A percentile compares a stretch with the other conserved stretches of the same genome.
phyloP scores from a whole-genome alignment of 2,113 vertebrate genomes.

The Helogale parvula region DNA sequence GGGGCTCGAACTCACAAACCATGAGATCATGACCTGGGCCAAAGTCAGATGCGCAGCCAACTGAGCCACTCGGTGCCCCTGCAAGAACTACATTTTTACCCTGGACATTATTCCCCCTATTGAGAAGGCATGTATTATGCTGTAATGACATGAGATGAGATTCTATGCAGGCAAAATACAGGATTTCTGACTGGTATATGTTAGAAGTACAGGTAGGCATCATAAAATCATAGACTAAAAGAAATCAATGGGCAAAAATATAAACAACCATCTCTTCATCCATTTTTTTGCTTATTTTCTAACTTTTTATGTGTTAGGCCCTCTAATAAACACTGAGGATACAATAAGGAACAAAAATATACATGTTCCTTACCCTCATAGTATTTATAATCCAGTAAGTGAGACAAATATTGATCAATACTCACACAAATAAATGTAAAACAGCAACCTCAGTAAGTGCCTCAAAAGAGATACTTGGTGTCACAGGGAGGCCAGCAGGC shows the following conservation, averaged over 20 bases:
- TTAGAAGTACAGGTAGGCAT: not conserved
- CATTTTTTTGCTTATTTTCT: not conserved
- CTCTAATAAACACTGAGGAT: not conserved
- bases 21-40: too few relatives aligned
- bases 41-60: too few relatives aligned
- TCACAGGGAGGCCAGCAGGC: not conserved
- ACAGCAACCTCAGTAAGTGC: not conserved
- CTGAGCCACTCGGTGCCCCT: too few relatives aligned
- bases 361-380: not conserved
- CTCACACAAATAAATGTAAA: not conserved
- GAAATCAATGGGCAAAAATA: not conserved
- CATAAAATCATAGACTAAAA: not conserved
- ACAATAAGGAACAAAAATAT: not conserved
- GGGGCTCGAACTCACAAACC: too few relatives aligned
- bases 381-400: not conserved
- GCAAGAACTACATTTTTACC: too few relatives aligned
- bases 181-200: not conserved
- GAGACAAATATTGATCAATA: not conserved
- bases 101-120: too few relatives aligned
- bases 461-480: not conserved
- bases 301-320: not conserved
- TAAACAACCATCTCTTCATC: not conserved
- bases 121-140: not conserved
- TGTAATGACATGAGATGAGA: not conserved
- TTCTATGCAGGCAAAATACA: not conserved